Evolutionary conservation across 2,888 invertebrate species (phyloP).

Genomic region (Harmothoe impar): DNA sequence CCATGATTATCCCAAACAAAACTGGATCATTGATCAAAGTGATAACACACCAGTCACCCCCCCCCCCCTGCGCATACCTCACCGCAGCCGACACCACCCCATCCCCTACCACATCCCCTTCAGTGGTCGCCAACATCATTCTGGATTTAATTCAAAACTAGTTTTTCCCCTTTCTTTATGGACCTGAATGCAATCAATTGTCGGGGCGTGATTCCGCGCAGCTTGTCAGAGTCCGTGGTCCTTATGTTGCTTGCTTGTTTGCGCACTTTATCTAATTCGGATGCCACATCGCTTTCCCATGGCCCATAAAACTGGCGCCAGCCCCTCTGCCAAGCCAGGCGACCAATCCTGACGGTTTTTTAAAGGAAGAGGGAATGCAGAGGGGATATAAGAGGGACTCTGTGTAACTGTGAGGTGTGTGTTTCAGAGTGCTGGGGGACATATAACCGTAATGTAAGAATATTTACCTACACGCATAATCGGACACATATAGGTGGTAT

Average conservation of each 20-base stretch:
- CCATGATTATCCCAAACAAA: conserved; percentile 30
- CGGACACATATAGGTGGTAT: too few species aligned
- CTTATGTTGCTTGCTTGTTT: conserved; percentile 48
- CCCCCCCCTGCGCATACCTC: neutral
- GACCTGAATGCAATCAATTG: conserved; percentile 12
- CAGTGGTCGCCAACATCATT: neutral
- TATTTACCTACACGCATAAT: too few species aligned
- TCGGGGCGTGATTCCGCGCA: conserved; percentile 22
- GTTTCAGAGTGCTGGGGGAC: too few species aligned
- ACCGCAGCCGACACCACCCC: too few species aligned
- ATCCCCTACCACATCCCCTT: neutral
- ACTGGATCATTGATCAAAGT: conserved; percentile 23
- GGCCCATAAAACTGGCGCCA: conserved; percentile 5
- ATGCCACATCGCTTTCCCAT: neutral
- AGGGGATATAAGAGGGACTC: too few species aligned
- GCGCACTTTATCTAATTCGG: neutral
- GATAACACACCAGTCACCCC: neutral
- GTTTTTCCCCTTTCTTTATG: conserved; percentile 3
- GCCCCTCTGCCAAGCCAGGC: too few species aligned
- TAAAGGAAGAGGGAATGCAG: too few species aligned
- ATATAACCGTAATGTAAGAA: too few species aligned
- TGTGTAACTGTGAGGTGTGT: too few species aligned
- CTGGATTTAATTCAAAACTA: neutral
- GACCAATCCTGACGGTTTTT: too few species aligned
- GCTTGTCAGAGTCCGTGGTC: neutral